Evolutionary conservation across 2,113 vertebrate species (phyloP).

Genomic region (Siniperca chuatsi): DNA sequence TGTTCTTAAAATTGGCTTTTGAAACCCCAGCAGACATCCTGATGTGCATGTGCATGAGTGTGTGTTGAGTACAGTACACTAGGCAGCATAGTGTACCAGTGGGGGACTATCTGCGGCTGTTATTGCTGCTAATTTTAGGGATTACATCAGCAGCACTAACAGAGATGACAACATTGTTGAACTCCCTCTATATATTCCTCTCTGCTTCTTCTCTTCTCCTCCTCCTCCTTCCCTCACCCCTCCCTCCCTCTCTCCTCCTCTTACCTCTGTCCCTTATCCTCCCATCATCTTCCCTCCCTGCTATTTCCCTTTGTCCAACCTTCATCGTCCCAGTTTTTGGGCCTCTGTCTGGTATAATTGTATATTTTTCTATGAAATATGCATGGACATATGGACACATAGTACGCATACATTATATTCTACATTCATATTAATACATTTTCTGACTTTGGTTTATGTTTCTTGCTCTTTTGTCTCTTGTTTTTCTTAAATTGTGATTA

Average conservation of each 20-base stretch:
- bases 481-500: background rate
- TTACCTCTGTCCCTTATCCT: background rate
- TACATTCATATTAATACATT: background rate
- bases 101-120: slow-evolving; percentile 78
- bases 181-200: slow-evolving; percentile 46
- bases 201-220: background rate
- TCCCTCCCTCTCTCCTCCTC: slow-evolving; percentile 7
- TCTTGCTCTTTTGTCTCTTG: background rate
- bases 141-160: slow-evolving; percentile 90
- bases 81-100: slow-evolving; percentile 45
- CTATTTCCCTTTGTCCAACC: background rate
- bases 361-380: background rate
- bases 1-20: background rate
- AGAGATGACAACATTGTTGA: slow-evolving; percentile 86
- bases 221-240: background rate
- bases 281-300: background rate
- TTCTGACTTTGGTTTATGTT: background rate
- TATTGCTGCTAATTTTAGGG: slow-evolving; percentile 94
- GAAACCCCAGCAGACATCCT: background rate
- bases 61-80: slow-evolving; percentile 26
- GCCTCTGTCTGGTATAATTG: background rate
- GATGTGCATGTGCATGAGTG: background rate
- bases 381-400: background rate
- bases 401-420: background rate
- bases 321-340: background rate